Evolutionary conservation across 1,140 invertebrate genomes (phyloP).

Genomic region (Drosophila burlai): DNA sequence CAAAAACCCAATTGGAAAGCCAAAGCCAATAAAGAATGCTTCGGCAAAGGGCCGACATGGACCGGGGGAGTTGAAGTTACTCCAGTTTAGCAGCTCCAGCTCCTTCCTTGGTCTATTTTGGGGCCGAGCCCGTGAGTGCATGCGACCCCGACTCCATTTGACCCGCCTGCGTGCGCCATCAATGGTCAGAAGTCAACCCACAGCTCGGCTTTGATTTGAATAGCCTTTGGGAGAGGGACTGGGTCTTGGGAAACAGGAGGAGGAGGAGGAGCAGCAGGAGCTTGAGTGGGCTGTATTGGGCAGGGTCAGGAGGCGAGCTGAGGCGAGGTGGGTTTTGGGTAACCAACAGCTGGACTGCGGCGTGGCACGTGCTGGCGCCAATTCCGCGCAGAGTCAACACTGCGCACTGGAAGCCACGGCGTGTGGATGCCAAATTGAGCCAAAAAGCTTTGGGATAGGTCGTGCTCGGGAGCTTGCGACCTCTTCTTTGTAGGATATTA

Average conservation of each 20-base stretch:
- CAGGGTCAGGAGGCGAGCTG: conserved; percentile 22
- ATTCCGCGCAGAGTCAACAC: conserved; percentile 66
- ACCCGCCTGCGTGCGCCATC: conserved; percentile 39
- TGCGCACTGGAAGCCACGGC: conserved; percentile 65
- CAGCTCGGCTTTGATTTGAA: conserved; percentile 71
- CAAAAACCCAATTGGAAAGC: conserved; percentile 76
- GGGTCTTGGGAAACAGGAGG: no score
- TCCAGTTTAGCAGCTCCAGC: conserved; percentile 32
- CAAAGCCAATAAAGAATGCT: conserved; percentile 73
- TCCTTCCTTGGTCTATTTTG: conserved; percentile 12
- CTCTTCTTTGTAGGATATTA: neutral
- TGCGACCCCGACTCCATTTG: conserved; percentile 28
- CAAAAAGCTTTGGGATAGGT: conserved; percentile 73
- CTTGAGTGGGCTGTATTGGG: conserved; percentile 12
- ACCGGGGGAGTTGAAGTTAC: conserved; percentile 38
- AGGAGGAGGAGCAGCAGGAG: neutral
- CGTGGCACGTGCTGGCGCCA: conserved; percentile 74
- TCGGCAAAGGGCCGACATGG: conserved; percentile 49
- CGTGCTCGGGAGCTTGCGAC: conserved; percentile 48
- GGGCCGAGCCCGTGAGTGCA: conserved; percentile 42
- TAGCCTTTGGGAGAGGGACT: conserved; percentile 20
- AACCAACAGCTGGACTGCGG: conserved; percentile 67
- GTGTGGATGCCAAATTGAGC: conserved; percentile 53
- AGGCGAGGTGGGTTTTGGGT: conserved; percentile 33
- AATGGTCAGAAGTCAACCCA: conserved; percentile 70